A percentile compares a stretch with the other conserved stretches of the same genome.
phyloP scores from a whole-genome alignment of 1,140 invertebrate species.

The Lethocerus indicus region DNA sequence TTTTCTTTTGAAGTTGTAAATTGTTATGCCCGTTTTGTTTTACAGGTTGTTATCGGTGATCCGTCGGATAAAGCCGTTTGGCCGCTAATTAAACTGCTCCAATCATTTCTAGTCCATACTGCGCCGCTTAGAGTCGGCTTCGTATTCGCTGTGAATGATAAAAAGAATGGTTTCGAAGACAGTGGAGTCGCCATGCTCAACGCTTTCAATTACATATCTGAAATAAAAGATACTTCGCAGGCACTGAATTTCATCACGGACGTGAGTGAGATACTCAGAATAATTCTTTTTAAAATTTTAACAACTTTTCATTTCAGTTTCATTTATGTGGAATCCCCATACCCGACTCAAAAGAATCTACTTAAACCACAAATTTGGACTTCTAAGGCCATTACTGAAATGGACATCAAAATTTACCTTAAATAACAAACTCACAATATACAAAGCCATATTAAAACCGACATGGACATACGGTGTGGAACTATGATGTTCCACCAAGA shows the following conservation, averaged over 20 bases:
- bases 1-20: too few species aligned
- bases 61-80: constrained; percentile 51
- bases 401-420: too few species aligned
- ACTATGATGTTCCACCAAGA: too few species aligned
- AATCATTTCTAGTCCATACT: constrained; percentile 81
- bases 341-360: too few species aligned
- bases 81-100: constrained; percentile 66
- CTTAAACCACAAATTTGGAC: not conserved
- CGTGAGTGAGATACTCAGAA: constrained; percentile 29
- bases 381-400: too few species aligned
- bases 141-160: constrained; percentile 57
- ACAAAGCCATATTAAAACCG: too few species aligned
- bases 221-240: constrained; percentile 51
- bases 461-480: too few species aligned
- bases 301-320: not conserved
- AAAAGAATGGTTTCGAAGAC: constrained; percentile 42
- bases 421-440: too few species aligned
- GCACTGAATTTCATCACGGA: constrained; percentile 71
- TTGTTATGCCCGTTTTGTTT: too few species aligned
- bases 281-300: not conserved
- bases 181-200: constrained; percentile 72
- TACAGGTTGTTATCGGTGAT: constrained; percentile 73
- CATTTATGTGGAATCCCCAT: not conserved
- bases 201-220: constrained; percentile 81
- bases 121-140: constrained; percentile 81